Conservation (phyloP, 2,113 vertebrate genomes). For the Alethe diademata region DNA sequence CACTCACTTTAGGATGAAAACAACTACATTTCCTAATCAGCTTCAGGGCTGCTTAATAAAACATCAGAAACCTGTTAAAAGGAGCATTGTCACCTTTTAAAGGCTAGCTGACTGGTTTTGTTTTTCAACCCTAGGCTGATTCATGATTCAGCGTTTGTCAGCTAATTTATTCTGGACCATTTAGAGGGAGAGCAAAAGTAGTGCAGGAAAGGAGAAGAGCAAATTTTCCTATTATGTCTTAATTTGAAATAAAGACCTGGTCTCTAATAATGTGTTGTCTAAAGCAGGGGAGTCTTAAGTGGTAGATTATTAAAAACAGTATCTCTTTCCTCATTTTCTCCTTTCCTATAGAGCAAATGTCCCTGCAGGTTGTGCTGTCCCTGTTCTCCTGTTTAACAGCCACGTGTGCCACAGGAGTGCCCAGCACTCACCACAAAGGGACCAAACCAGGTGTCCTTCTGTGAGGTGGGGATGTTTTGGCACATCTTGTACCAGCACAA, state of each 20-base stretch:
- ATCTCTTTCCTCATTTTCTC: neutral
- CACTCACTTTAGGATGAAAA: neutral
- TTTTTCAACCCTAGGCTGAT: neutral
- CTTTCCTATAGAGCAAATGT: neutral
- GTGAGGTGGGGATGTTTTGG: neutral
- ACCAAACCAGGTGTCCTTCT: neutral
- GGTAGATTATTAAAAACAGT: neutral
- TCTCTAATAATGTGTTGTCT: neutral
- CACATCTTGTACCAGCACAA: neutral
- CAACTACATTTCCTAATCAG: neutral
- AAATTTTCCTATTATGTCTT: neutral
- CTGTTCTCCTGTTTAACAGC: neutral
- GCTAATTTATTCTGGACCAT: neutral
- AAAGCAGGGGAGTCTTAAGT: neutral
- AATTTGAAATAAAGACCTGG: neutral
- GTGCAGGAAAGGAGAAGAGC: neutral
- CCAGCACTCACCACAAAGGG: neutral
- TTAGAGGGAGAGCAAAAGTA: neutral
- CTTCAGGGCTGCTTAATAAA: neutral
- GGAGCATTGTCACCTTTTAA: neutral
- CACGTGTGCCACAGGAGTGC: rapidly evolving
- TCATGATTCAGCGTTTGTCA: neutral
- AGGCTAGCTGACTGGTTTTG: neutral
- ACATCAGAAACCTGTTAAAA: neutral
- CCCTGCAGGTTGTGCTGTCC: neutral